Percentiles rank a stretch among this genome's conserved stretches.
These are phyloP conservation scores for Stichopus chloronotus DNA, from an alignment of 35 echinoderm and acorn worm genomes.

Conservation along the genomic window DNA sequence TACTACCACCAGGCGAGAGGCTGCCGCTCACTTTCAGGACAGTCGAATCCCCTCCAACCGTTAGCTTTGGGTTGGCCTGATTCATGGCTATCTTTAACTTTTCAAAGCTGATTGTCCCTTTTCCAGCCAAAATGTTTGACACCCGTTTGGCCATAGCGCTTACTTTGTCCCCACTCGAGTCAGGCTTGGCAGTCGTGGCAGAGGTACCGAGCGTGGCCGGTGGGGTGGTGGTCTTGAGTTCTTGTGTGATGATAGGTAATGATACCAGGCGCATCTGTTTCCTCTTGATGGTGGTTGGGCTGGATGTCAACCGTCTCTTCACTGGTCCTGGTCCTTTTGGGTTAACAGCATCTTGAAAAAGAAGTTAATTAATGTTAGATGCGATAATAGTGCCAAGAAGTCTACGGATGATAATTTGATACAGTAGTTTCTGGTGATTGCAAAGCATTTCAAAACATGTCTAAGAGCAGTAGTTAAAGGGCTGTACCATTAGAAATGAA, in stretches of 20 bases:
- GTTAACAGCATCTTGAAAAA: background rate
- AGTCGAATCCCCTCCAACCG: background rate
- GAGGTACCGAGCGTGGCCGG: background rate
- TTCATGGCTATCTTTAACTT: conserved; percentile 44
- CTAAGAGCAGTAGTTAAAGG: too few relatives aligned
- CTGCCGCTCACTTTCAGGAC: conserved; percentile 1
- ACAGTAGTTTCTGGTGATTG: too few relatives aligned
- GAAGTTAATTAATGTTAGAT: background rate
- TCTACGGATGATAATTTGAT: too few relatives aligned
- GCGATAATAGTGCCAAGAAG: background rate
- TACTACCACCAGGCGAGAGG: conserved; percentile 44
- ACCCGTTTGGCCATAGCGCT: background rate
- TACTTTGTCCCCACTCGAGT: conserved; percentile 11
- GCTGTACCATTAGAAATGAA: too few relatives aligned
- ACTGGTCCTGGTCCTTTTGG: background rate
- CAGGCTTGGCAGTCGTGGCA: background rate
- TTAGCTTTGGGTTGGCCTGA: conserved; percentile 14
- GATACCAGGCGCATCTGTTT: conserved; percentile 69
- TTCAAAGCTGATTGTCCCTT: conserved; percentile 34
- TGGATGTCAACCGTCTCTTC: conserved; percentile 51
- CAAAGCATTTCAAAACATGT: too few relatives aligned
- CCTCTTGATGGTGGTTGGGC: conserved; percentile 56
- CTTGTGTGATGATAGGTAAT: conserved; percentile 69
- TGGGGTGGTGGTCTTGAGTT: background rate
- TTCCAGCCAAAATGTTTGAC: conserved; percentile 8